These are phyloP conservation scores for Chloebia gouldiae DNA, from an alignment of 2,113 vertebrate species.

Conservation along the genomic window DNA sequence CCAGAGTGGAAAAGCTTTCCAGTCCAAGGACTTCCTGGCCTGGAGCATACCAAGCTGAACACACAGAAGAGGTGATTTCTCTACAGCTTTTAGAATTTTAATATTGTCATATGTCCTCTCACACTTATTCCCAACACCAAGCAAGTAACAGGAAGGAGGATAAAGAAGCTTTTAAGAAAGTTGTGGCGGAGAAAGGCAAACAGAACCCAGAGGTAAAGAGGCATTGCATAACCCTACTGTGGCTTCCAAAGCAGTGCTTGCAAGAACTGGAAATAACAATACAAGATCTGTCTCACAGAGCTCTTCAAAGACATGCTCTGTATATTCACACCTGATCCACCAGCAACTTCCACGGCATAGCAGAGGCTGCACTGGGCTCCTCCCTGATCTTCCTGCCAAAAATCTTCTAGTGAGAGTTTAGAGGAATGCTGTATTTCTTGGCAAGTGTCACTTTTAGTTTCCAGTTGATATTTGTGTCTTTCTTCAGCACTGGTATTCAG, in stretches of 20 bases:
- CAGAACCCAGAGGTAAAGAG: not conserved
- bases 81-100: not conserved
- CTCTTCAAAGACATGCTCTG: not conserved
- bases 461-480: not conserved
- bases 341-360: not conserved
- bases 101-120: not conserved
- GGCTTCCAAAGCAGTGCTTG: not conserved
- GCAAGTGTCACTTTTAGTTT: not conserved
- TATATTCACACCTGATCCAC: not conserved
- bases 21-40: not conserved
- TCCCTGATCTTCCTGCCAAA: not conserved
- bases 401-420: not conserved
- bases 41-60: not conserved
- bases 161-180: not conserved
- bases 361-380: not conserved
- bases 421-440: not conserved
- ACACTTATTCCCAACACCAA: not conserved
- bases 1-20: not conserved
- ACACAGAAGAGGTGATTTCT: not conserved
- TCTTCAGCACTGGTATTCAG: not conserved
- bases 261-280: not conserved
- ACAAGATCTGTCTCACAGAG: not conserved
- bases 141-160: not conserved
- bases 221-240: not conserved
- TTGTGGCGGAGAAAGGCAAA: not conserved